These are phyloP conservation scores for Craseonycteris thonglongyai DNA, from an alignment of 2,113 vertebrate species.

Conservation along the genomic window DNA sequence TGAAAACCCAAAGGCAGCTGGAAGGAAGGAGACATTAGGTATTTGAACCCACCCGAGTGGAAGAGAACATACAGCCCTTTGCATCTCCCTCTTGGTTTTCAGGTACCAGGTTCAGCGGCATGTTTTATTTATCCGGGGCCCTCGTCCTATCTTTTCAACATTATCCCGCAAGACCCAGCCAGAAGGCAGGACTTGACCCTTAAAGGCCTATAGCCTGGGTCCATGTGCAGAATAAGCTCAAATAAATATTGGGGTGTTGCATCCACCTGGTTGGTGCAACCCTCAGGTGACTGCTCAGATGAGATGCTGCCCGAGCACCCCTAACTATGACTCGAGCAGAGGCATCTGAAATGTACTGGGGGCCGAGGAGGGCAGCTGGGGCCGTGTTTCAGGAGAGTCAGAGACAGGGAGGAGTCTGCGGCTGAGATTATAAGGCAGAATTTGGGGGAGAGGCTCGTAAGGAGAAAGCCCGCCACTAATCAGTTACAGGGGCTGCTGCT, in stretches of 20 bases:
- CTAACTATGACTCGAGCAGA: not conserved
- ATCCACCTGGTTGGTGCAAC: not conserved
- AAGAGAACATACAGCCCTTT: not conserved
- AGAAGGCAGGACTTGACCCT: not conserved
- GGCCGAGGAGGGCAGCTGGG: not conserved
- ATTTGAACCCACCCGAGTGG: not conserved
- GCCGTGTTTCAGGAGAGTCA: not conserved
- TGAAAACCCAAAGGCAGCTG: not conserved
- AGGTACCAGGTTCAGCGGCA: rapidly evolving
- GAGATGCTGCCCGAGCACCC: not conserved
- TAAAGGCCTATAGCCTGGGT: not conserved
- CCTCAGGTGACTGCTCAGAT: not conserved
- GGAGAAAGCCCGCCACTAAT: rapidly evolving
- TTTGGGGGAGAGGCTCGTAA: rapidly evolving
- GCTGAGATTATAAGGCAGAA: not conserved
- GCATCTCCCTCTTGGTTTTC: not conserved
- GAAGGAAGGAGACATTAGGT: not conserved
- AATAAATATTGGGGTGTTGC: not conserved
- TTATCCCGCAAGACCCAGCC: not conserved
- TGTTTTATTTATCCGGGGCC: not conserved
- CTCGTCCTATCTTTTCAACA: not conserved
- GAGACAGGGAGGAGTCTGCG: not conserved
- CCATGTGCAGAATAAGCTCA: not conserved
- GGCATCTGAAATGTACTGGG: not conserved
- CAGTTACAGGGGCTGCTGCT: not conserved